Base-by-base conservation (phyloP, 2,113 vertebrate genomes). In the Ploceus nigricollis region DNA sequence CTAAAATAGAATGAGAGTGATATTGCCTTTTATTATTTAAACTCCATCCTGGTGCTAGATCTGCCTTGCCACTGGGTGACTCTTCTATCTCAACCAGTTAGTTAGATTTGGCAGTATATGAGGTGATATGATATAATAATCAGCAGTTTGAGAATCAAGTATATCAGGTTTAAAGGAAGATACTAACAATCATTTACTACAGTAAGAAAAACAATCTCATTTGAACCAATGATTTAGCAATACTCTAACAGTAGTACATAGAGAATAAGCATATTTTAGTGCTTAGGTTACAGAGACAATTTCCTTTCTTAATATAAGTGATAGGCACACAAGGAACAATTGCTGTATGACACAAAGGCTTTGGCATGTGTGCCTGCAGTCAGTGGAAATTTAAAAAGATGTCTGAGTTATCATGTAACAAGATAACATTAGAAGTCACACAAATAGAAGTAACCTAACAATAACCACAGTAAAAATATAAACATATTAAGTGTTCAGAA, bases 21-120 rank as follows among this genome's bases (percentile, higher is more conserved):
- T 54, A 51, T 1, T 82, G n/a, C 3, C 48, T 82, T 70, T 63
- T 51, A 28, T 42, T 42, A 53, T 40, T 77, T 47, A 27, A 77
- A 53, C 30, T 71, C 0, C 0, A 19, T 21, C 35, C 54, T 58
- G 19, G 15, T n/a, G 27, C 31, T 50, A 31, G 7, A 37, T 45
- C 54, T 78, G 20, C 42, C 60, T 79, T 78, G 17, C 42, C 30
- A 64, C 2, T 15, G 56, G 7, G 5, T 56, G 21, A 44, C 8
- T 48, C 42, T 17, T 50, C 24, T 20, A 37, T 19, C 66, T 66
- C 39, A 21, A 33, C 28, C 30, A 53, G 45, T 68, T 51, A 51
- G 45, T 63, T 51, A 35, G 33, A 39, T 79, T 60, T 60, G 6
- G 21, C 33, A 71, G 5, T 39, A 58, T 85, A 68, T 79, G 45